Evolutionary conservation across 2,888 invertebrate species (phyloP).

Genomic region (Tetragonula carbonaria): DNA sequence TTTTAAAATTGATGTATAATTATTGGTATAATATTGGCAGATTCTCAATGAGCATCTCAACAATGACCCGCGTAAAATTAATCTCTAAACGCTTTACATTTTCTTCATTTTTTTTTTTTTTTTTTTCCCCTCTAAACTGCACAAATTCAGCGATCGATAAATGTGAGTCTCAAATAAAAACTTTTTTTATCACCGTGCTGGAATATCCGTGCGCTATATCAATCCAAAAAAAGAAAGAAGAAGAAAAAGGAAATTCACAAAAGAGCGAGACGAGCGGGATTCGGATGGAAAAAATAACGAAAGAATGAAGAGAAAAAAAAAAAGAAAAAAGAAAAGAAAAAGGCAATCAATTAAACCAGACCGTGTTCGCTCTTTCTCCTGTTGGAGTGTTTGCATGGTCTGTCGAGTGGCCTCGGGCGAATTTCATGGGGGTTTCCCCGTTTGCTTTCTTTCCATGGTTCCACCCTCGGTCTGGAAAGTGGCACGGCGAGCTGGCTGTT

Average conservation of each 20-base stretch:
- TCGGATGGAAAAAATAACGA: not conserved
- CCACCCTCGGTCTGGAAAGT: conserved; percentile 54
- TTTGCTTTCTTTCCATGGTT: conserved; percentile 69
- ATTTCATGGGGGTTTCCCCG: conserved; percentile 63
- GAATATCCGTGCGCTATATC: not conserved
- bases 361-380: conserved; percentile 57
- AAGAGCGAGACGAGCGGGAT: not conserved
- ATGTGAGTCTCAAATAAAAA: too few species aligned
- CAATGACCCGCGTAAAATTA: too few species aligned
- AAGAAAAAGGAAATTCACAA: not conserved
- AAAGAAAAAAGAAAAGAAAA: conserved; percentile 67
- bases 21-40: too few species aligned
- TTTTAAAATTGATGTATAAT: too few species aligned
- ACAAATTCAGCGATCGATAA: too few species aligned
- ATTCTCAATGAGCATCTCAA: too few species aligned
- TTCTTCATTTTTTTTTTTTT: too few species aligned
- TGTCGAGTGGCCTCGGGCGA: conserved; percentile 69
- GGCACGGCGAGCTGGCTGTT: conserved; percentile 51
- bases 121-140: too few species aligned
- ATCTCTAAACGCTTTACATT: too few species aligned
- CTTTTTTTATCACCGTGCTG: too few species aligned
- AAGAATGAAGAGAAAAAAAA: conserved; percentile 37
- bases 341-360: conserved; percentile 78
- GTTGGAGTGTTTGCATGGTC: conserved; percentile 75
- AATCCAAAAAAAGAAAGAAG: not conserved